Base-by-base conservation (phyloP, 2,888 invertebrate genomes). In the Melipona beecheii region DNA sequence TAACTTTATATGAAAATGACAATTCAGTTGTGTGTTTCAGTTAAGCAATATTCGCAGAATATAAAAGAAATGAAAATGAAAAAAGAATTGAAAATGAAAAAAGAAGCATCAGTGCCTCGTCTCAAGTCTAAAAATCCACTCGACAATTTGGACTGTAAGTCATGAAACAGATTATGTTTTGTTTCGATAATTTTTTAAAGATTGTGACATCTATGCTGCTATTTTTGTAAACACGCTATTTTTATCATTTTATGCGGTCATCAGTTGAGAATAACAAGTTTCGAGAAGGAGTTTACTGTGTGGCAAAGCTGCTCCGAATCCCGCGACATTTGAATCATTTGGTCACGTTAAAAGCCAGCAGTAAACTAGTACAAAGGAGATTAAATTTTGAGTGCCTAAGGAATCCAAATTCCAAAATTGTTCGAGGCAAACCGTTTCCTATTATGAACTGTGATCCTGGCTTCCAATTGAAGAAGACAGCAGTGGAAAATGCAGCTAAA, bases 111-210 rank as follows among this genome's bases (percentile, higher is more conserved):
- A 89, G 95, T 96, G 11, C 98, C 98, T 0, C 97, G 96, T 94
- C 96, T 98, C 77, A 96, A 97, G 36, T 97, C 97, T 54, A 96
- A 97, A 85, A 98, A 98, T 95, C 97, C 98, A 19, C 95, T 98
- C 86, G 98, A 98, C 93, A 97, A 97, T 92, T 95, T 98, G 87
- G 97, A 98, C 93, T 98, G 98, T 98, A 95, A 96, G 97, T 96
- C 43, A 43, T 2, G 43, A 43, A 43, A 9, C n/a, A 56, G n/a
- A 56, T 56, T 13, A 24, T 0, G 27, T 9, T 60, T 27, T 19
- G 2, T 24, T 17, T 17, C 11, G 13, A 21, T 64, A 13, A 36
- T 36, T 1, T 62, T 62, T 50, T 11, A 5, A 50, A 49, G 24
- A 24, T 66, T 24, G 0, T 31, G 21, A 27, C 15, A 69, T 52